Conservation (phyloP, 2,113 vertebrate genomes). For the Phycodurus eques region DNA sequence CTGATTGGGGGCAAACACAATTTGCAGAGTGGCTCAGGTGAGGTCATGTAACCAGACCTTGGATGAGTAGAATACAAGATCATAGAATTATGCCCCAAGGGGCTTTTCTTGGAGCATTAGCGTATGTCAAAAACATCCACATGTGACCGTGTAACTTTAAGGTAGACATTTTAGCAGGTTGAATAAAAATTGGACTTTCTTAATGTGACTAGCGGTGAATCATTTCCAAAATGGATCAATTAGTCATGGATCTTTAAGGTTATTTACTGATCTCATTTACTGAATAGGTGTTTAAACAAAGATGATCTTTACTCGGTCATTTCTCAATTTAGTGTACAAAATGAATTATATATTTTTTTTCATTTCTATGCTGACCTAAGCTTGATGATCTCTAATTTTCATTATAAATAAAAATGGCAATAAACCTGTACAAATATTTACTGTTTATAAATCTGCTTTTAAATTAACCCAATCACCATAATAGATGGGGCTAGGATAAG, state of each 20-base stretch:
- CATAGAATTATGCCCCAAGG: constrained; percentile 1
- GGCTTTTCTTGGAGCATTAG: constrained; percentile 4
- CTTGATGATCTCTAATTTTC: neutral
- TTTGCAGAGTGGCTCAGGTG: constrained; percentile 24
- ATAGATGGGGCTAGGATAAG: neutral
- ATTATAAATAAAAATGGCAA: no score
- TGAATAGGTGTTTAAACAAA: no score
- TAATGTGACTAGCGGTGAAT: neutral
- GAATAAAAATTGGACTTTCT: neutral
- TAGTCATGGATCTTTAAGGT: no score
- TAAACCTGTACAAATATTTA: neutral
- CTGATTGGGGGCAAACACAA: constrained; percentile 29
- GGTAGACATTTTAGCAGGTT: neutral
- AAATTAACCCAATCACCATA: neutral
- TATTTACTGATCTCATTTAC: no score
- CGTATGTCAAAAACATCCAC: neutral
- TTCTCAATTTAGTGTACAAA: no score
- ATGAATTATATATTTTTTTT: neutral
- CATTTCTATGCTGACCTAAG: neutral
- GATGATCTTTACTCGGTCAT: no score
- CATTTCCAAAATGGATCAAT: no score
- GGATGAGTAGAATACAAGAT: constrained; percentile 12
- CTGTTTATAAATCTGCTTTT: neutral
- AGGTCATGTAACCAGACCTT: constrained; percentile 24
- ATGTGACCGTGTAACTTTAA: neutral